Conservation (phyloP, 2,888 invertebrate species). For the Malachius bipustulatus region DNA sequence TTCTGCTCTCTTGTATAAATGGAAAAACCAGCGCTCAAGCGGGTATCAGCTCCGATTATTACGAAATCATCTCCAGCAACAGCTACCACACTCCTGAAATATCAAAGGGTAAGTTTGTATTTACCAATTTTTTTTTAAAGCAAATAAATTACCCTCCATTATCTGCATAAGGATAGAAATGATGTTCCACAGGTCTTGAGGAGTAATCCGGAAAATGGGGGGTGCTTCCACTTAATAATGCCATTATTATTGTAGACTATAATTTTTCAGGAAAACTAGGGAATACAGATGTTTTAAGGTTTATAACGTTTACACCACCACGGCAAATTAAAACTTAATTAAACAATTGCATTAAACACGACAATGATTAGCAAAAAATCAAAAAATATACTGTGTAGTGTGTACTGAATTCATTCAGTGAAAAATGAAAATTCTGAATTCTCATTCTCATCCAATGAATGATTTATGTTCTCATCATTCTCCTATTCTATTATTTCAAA, state of each 20-base stretch:
- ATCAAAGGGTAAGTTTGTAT: neutral
- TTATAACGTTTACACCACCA: neutral
- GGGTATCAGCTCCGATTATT: conserved; percentile 89
- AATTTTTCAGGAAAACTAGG: too few species aligned
- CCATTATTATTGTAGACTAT: too few species aligned
- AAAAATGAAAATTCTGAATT: too few species aligned
- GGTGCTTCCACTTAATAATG: too few species aligned
- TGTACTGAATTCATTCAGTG: too few species aligned
- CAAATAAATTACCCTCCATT: conserved; percentile 58
- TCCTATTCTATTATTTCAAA: too few species aligned
- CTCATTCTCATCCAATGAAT: too few species aligned
- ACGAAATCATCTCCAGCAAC: conserved; percentile 93
- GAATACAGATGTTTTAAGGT: too few species aligned
- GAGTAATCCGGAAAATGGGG: conserved; percentile 31
- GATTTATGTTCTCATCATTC: too few species aligned
- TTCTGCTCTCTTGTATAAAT: conserved; percentile 83
- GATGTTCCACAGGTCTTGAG: conserved; percentile 34
- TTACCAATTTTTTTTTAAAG: neutral
- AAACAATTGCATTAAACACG: neutral
- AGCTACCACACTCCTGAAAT: conserved; percentile 79
- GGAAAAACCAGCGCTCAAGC: conserved; percentile 80
- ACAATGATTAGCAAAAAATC: too few species aligned
- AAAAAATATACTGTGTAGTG: too few species aligned
- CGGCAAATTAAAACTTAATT: neutral
- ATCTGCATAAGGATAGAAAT: conserved; percentile 59